A percentile compares a stretch with the other conserved stretches of the same genome.
Conservation (phyloP, 30 jellyfish, hydroid and myxozoan species). For the Aurelia aurita region DNA sequence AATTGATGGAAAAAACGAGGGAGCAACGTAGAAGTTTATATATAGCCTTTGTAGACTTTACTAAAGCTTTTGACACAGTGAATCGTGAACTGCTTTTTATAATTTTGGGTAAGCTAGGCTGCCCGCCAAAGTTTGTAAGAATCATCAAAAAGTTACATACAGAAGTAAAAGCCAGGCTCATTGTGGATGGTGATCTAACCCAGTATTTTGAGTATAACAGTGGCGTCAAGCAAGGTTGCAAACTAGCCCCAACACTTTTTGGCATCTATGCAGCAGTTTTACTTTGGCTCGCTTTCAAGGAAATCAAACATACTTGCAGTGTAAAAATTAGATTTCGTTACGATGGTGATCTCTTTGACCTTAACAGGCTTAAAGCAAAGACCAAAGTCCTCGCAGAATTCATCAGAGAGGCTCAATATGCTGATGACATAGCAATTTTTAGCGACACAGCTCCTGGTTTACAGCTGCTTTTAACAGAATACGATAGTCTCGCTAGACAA, state of each 20-base stretch:
- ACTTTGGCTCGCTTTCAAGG: constrained; percentile 4
- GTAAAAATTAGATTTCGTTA: constrained; percentile 22
- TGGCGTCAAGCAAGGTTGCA: constrained; percentile 57
- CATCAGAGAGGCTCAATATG: too few species aligned
- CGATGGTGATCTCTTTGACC: constrained; percentile 49
- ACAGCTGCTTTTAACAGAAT: too few species aligned
- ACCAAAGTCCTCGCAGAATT: constrained; percentile 21
- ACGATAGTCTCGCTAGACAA: too few species aligned
- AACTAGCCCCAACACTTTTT: constrained; percentile 33
- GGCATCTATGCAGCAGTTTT: constrained; percentile 1
- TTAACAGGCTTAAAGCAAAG: constrained; percentile 34
- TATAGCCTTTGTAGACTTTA: constrained; percentile 7
- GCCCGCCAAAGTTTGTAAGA: too few species aligned
- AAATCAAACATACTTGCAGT: background rate
- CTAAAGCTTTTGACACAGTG: too few species aligned
- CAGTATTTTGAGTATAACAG: constrained; percentile 1
- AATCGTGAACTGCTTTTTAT: too few species aligned
- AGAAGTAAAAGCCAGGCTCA: background rate
- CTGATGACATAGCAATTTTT: too few species aligned
- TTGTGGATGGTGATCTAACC: background rate
- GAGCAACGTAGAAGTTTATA: background rate
- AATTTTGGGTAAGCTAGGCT: too few species aligned
- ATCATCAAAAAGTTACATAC: too few species aligned
- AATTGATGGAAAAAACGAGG: background rate
- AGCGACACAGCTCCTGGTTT: too few species aligned